Conservation (phyloP, 2,797 vertebrate species). For the Rhincodon typus region DNA sequence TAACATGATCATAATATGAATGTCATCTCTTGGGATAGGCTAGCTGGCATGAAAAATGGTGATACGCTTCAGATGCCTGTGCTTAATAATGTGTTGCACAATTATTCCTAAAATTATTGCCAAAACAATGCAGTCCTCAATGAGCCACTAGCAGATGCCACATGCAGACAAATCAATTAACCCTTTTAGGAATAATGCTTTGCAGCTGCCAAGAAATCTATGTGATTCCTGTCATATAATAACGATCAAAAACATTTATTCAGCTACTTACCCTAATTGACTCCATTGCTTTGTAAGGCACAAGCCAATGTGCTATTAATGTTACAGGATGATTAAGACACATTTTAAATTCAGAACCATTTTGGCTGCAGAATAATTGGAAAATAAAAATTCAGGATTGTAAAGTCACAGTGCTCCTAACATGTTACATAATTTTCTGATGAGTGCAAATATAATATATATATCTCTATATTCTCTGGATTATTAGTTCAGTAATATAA, state of each 20-base stretch:
- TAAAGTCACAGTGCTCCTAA: not conserved
- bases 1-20: not conserved
- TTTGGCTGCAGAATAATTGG: not conserved
- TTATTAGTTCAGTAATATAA: not conserved
- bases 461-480: not conserved
- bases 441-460: not conserved
- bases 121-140: not conserved
- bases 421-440: not conserved
- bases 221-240: not conserved
- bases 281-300: not conserved
- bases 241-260: not conserved
- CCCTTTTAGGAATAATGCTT: not conserved
- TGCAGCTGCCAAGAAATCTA: not conserved
- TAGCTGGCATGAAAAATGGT: slow-evolving; percentile 20
- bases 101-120: not conserved
- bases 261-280: not conserved
- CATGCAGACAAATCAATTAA: not conserved
- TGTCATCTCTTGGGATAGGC: not conserved
- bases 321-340: not conserved
- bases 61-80: slow-evolving; percentile 2
- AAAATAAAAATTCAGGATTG: not conserved
- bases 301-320: not conserved
- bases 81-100: slow-evolving; percentile 17
- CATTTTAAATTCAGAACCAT: not conserved
- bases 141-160: slow-evolving; percentile 1